Evolutionary conservation across 2,888 invertebrate genomes (phyloP).

Genomic region (Melipona beecheii): DNA sequence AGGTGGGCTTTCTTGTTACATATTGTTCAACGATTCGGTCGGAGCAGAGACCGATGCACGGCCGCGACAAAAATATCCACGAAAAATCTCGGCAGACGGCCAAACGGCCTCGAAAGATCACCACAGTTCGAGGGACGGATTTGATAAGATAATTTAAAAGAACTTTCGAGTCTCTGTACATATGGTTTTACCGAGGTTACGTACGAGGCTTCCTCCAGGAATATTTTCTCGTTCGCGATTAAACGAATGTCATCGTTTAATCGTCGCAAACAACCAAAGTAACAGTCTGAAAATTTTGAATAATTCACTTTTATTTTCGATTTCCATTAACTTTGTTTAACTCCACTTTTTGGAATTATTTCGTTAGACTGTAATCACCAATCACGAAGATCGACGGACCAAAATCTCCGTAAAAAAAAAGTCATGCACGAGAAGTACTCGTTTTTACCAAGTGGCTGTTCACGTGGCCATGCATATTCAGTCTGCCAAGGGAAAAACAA

Average conservation of each 20-base stretch:
- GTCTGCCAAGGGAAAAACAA: conserved; percentile 16
- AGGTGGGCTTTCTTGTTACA: conserved; percentile 23
- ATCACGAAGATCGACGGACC: background rate
- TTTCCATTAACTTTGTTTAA: background rate
- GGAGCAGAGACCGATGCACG: conserved; percentile 61
- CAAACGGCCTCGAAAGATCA: conserved; percentile 75
- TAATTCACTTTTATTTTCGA: background rate
- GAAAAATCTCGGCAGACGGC: conserved; percentile 80
- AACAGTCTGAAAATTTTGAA: background rate
- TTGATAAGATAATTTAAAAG: conserved; percentile 76
- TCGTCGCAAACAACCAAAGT: background rate
- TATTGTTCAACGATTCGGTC: conserved; percentile 32
- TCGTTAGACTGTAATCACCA: background rate
- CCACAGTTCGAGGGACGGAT: conserved; percentile 38
- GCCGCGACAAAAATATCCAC: conserved; percentile 77
- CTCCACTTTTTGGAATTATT: background rate
- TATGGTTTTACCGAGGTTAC: no score
- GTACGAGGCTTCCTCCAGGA: no score
- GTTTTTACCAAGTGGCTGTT: conserved; percentile 32
- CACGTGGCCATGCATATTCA: conserved; percentile 53
- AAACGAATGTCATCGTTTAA: background rate
- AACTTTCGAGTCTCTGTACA: no score
- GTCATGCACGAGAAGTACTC: background rate
- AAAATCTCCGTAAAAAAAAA: conserved; percentile 5
- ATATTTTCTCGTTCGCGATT: background rate